A percentile compares a stretch with the other conserved stretches of the same genome.
Evolutionary conservation across 30 jellyfish, hydroid and myxozoan genomes (phyloP).

Genomic region (Morbakka virulenta): DNA sequence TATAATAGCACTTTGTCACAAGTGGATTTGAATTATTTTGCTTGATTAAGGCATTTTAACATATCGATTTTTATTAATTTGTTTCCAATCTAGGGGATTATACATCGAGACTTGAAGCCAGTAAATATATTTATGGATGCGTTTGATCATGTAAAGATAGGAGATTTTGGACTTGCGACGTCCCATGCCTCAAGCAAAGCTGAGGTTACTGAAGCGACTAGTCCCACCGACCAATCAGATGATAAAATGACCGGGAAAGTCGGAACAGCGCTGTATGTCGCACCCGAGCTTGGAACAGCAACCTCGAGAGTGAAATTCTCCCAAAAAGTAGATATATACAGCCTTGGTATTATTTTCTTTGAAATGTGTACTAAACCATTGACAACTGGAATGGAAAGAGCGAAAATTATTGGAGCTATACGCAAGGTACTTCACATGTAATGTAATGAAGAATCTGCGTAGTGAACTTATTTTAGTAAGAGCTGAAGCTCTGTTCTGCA

Average conservation of each 20-base stretch:
- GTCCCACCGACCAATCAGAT: slow-evolving; percentile 55
- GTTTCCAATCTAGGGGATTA: slow-evolving; percentile 59
- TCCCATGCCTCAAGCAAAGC: slow-evolving; percentile 58
- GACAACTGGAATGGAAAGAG: slow-evolving; percentile 89
- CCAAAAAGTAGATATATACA: slow-evolving; percentile 84
- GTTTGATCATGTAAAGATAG: slow-evolving; percentile 88
- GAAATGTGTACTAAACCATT: slow-evolving; percentile 91
- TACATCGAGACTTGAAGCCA: slow-evolving; percentile 96
- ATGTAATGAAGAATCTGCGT: too few relatives aligned
- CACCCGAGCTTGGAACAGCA: slow-evolving; percentile 83
- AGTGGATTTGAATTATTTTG: too few relatives aligned
- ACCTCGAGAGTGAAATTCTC: slow-evolving; percentile 64
- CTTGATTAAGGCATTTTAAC: not conserved
- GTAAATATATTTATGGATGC: slow-evolving; percentile 84
- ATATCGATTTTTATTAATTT: not conserved
- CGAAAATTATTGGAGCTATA: slow-evolving; percentile 54
- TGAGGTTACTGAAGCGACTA: slow-evolving; percentile 26
- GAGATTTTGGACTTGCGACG: slow-evolving; percentile 95
- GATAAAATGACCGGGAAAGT: slow-evolving; percentile 91
- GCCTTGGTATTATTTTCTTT: slow-evolving; percentile 85
- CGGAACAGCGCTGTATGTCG: slow-evolving; percentile 92
- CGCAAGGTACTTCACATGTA: too few relatives aligned
- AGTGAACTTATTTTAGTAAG: too few relatives aligned
- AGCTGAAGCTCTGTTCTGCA: too few relatives aligned
- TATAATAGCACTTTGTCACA: too few relatives aligned